These are phyloP conservation scores for Guaruba guarouba DNA, from an alignment of 2,113 vertebrate genomes.

Conservation along the genomic window DNA sequence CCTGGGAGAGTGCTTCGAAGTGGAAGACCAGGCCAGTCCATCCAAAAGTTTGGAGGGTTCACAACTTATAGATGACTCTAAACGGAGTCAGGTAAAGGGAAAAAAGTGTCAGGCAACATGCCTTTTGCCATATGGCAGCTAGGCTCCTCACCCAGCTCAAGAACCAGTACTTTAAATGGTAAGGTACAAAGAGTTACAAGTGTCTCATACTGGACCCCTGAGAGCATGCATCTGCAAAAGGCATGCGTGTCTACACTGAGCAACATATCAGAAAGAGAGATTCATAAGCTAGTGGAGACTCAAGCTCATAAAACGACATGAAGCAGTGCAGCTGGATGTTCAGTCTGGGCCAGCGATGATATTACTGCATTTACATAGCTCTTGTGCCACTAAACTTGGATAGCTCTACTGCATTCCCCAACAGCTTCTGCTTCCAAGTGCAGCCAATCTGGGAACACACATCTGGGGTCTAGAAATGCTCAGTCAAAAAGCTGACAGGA, in stretches of 20 bases:
- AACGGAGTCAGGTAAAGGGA: neutral
- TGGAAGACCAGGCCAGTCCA: neutral
- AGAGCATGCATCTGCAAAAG: neutral
- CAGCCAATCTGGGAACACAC: neutral
- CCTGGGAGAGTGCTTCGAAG: neutral
- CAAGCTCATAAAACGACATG: constrained; percentile 32
- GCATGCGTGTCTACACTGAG: neutral
- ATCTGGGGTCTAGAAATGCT: constrained; percentile 37
- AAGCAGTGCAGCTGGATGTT: constrained; percentile 39
- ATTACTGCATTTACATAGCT: neutral
- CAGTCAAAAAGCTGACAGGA: constrained; percentile 1
- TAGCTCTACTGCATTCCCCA: neutral
- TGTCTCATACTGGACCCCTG: neutral
- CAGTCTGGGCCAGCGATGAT: neutral
- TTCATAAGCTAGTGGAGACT: neutral
- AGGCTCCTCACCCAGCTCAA: neutral
- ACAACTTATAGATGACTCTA: neutral
- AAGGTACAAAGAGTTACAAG: neutral
- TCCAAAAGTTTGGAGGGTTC: neutral
- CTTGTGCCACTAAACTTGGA: neutral
- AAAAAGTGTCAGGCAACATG: neutral
- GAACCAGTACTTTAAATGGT: neutral
- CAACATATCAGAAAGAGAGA: constrained; percentile 26
- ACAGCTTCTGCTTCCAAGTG: constrained; percentile 19
- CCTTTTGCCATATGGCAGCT: neutral